Base-by-base conservation (phyloP, 2,888 invertebrate species). In the Yponomeuta plumbellus region DNA sequence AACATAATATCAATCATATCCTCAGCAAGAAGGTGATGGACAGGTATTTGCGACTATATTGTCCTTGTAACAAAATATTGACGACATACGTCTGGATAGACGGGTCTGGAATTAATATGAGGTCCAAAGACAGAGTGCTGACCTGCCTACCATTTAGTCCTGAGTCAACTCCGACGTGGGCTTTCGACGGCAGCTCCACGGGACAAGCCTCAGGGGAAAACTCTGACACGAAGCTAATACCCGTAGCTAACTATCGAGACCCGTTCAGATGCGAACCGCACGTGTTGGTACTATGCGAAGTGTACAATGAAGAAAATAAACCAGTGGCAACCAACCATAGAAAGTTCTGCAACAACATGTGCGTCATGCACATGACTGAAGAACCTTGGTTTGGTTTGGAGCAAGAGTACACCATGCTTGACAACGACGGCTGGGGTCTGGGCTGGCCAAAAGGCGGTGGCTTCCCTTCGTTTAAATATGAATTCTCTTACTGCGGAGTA, bases 401-500 rank as follows among this genome's bases (percentile, higher is more conserved):
- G 82, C 97, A 98, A 84, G 97, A 97, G 79, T 97, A 97, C 82
- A 97, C 97, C 2, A 93, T 97, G 80, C 85, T 97, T 57, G 97
- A 97, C 77, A 94, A 95, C 74, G 97, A 97, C 78, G 93, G 94
- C n/a, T 94, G 97, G 91, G 97, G 97, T 6, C 92, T 97, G 64
- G 98, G 98, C 39, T 98, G 97, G 97, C 98, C 98, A 8, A 96
- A 96, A 82, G 96, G 97, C 74, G 98, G 98, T 65, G 97, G 95
- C 75, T 97, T 97, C 1, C 97, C 96, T 34, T 80, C 85, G 5
- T 96, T 97, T 75, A 97, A 99, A 64, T 99, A 99, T 23, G 98
- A 99, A 85, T 90, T 81, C 69, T 88, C 86, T 0, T 99, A 99
- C 80, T 99, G 99, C 80, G 99, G 99, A 64, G 97, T 98, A 0